Evolutionary conservation across 1,140 invertebrate genomes (phyloP).

Genomic region (Philaenus spumarius): DNA sequence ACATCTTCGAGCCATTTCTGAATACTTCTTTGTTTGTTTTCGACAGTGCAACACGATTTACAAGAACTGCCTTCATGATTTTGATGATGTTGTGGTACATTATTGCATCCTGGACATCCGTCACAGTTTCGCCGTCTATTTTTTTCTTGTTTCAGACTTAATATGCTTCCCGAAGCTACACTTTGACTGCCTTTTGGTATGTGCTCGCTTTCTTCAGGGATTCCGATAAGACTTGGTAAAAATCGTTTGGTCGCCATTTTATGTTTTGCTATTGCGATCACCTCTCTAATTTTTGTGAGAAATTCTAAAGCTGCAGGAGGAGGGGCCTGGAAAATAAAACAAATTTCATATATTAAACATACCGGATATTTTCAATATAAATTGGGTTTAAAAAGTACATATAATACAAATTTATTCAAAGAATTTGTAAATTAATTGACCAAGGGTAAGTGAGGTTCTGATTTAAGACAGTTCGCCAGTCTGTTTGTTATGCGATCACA

Average conservation of each 20-base stretch:
- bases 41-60: slow-evolving; percentile 46
- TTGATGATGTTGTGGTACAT: too few species aligned
- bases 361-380: too few species aligned
- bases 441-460: too few species aligned
- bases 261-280: slow-evolving; percentile 77
- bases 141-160: slow-evolving; percentile 51
- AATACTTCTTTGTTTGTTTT: slow-evolving; percentile 61
- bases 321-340: slow-evolving; percentile 54
- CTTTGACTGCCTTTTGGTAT: slow-evolving; percentile 26
- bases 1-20: slow-evolving; percentile 73
- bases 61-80: slow-evolving; percentile 34
- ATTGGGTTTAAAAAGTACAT: too few species aligned
- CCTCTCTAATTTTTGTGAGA: slow-evolving; percentile 76
- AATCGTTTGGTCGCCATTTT: slow-evolving; percentile 78
- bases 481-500: too few species aligned
- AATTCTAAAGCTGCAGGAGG: slow-evolving; percentile 82
- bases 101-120: slow-evolving; percentile 56
- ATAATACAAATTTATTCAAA: too few species aligned
- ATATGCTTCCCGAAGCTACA: slow-evolving; percentile 26
- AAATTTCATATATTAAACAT: background rate
- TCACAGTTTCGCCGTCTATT: slow-evolving; percentile 48
- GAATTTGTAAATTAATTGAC: too few species aligned
- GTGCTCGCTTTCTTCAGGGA: slow-evolving; percentile 64
- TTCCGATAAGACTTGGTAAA: slow-evolving; percentile 66
- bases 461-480: too few species aligned